Conservation (phyloP, 2,888 invertebrate genomes). For the Melinaea menophilus region DNA sequence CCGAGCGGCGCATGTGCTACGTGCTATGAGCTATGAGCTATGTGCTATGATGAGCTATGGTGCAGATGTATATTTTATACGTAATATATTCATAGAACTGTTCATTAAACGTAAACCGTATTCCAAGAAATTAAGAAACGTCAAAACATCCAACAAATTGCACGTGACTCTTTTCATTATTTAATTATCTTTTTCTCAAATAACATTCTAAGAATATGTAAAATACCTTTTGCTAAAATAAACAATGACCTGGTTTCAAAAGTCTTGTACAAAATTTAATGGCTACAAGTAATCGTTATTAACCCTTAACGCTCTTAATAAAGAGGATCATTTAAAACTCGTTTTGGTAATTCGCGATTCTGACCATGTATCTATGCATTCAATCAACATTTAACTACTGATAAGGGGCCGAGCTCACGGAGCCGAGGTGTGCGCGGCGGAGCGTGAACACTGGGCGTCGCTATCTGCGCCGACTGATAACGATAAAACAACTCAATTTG, state of each 20-base stretch:
- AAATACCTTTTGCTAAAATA: no score
- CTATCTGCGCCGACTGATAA: conserved; percentile 22
- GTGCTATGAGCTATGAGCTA: no score
- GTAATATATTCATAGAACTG: no score
- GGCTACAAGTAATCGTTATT: not conserved
- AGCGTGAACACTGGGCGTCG: not conserved
- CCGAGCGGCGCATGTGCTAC: no score
- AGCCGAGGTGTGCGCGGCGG: not conserved
- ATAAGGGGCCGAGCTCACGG: conserved; percentile 7
- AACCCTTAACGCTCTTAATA: not conserved
- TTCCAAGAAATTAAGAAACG: no score
- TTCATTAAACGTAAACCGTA: no score
- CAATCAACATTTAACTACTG: conserved; percentile 9
- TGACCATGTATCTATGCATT: conserved; percentile 10
- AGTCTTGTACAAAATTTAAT: conserved; percentile 2
- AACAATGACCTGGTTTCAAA: not conserved
- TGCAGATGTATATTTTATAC: no score
- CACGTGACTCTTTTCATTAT: no score
- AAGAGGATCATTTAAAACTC: conserved; percentile 7
- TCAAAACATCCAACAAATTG: no score
- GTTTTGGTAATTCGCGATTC: conserved; percentile 8
- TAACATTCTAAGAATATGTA: no score
- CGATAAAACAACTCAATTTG: conserved; percentile 37
- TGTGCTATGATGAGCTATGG: no score
- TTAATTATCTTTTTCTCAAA: no score